Percentiles rank a stretch among this genome's conserved stretches.
Evolutionary conservation across 2,888 invertebrate species (phyloP).

Genomic region (Dasypogon diadema): DNA sequence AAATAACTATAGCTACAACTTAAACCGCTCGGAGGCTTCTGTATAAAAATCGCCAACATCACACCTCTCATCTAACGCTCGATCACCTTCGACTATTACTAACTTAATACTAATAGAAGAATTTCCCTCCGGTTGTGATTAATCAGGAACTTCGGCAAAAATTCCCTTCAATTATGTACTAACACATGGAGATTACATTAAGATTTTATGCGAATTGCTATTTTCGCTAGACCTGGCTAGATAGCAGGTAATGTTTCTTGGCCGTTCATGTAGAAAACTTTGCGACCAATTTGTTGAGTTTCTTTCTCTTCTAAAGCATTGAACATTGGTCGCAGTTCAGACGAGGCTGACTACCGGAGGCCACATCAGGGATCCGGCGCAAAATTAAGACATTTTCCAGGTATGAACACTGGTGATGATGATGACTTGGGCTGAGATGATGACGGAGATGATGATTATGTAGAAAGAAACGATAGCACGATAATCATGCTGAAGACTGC

Average conservation of each 20-base stretch:
- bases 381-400: slow-evolving; percentile 43
- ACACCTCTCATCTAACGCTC: slow-evolving; percentile 22
- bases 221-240: slow-evolving; percentile 26
- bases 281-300: neutral
- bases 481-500: neutral
- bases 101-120: neutral
- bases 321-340: slow-evolving; percentile 22
- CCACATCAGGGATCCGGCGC: slow-evolving; percentile 20
- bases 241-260: too few species aligned
- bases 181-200: slow-evolving; percentile 23
- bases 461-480: slow-evolving; percentile 21
- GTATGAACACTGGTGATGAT: slow-evolving; percentile 14
- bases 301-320: slow-evolving; percentile 6
- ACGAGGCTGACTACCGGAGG: slow-evolving; percentile 35
- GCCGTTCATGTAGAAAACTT: neutral
- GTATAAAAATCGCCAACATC: slow-evolving; percentile 31
- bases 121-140: slow-evolving; percentile 35
- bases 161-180: neutral
- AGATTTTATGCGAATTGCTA: slow-evolving; percentile 39
- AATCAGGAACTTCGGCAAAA: slow-evolving; percentile 31
- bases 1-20: neutral
- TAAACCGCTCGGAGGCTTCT: slow-evolving; percentile 29
- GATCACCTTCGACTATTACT: slow-evolving; percentile 9
- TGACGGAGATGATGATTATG: slow-evolving; percentile 35
- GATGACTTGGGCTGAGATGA: slow-evolving; percentile 30